Evolutionary conservation across 1,140 invertebrate genomes (phyloP).

Genomic region (Meloidogyne hapla): DNA sequence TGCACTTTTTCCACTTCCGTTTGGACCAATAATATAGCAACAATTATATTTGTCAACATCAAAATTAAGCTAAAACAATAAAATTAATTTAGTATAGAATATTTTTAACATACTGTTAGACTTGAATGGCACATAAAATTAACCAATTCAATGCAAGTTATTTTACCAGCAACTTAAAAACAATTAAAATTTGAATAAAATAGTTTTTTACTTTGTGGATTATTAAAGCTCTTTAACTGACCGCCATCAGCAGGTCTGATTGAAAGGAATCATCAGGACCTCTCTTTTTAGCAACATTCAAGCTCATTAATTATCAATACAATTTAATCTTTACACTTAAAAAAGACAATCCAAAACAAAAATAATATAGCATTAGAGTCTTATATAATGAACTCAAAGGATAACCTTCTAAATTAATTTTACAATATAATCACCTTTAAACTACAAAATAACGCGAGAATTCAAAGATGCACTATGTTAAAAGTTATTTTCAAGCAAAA

Average conservation of each 20-base stretch:
- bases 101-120: conserved; percentile 11
- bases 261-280: neutral
- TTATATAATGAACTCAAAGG: too few species aligned
- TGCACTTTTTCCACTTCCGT: conserved; percentile 49
- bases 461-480: too few species aligned
- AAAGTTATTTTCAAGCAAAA: too few species aligned
- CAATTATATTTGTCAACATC: conserved; percentile 35
- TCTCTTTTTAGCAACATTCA: neutral
- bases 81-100: too few species aligned
- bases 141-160: conserved; percentile 33
- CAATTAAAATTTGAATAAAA: neutral
- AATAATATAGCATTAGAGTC: too few species aligned
- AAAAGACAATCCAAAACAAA: neutral
- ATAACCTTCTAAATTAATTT: too few species aligned
- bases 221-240: neutral
- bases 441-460: too few species aligned
- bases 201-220: neutral
- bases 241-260: neutral
- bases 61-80: conserved; percentile 28
- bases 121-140: conserved; percentile 47
- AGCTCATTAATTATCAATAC: neutral
- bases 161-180: conserved; percentile 37
- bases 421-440: too few species aligned
- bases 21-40: conserved; percentile 43
- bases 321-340: too few species aligned